phyloP scores from a whole-genome alignment of 1,140 invertebrate genomes.

The Thalassaphorura encarpata region DNA sequence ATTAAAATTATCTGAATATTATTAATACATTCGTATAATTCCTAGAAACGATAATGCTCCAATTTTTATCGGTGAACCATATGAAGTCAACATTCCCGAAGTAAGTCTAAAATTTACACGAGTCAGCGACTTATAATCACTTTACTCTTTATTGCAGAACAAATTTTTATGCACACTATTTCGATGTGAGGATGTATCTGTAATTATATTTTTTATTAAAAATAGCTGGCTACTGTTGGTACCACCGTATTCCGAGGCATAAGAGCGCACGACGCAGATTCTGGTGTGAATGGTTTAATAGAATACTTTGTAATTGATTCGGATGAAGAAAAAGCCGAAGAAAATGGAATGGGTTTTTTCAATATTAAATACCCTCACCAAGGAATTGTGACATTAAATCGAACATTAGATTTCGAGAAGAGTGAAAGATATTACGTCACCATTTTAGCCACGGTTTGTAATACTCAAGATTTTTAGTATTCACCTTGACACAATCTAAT shows the following conservation, averaged over 20 bases:
- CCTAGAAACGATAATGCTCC: constrained; percentile 80
- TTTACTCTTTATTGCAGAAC: not conserved
- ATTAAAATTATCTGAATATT: not conserved
- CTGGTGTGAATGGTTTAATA: constrained; percentile 72
- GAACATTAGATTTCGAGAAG: constrained; percentile 76
- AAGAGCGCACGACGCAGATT: constrained; percentile 70
- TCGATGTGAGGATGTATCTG: not conserved
- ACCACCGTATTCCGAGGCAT: constrained; percentile 75
- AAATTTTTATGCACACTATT: not conserved
- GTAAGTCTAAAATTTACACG: constrained; percentile 50
- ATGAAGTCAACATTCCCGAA: constrained; percentile 74
- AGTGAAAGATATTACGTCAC: constrained; percentile 80
- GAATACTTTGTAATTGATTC: constrained; percentile 61
- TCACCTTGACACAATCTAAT: constrained; percentile 30
- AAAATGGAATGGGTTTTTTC: constrained; percentile 71
- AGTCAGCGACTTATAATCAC: constrained; percentile 6
- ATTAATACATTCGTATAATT: not conserved
- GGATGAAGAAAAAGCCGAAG: constrained; percentile 46
- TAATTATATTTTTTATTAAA: not conserved
- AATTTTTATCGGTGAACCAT: constrained; percentile 65
- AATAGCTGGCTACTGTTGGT: constrained; percentile 73
- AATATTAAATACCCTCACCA: constrained; percentile 78
- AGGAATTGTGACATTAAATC: constrained; percentile 78
- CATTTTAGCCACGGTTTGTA: constrained; percentile 75
- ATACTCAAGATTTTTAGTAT: not conserved